phyloP scores from a whole-genome alignment of 1,140 invertebrate species.

The Bombyx mori region ASM3026992v2 NC_085131.1:8511501-8512000 shows the following conservation, averaged over 20 bases:
- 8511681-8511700: constrained; percentile 76
- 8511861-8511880: not conserved
- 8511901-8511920: constrained; percentile 38
- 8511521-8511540: too few relatives aligned
- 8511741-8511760: constrained; percentile 63
- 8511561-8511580: too few relatives aligned
- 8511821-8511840: not conserved
- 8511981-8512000: constrained; percentile 48
- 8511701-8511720: constrained; percentile 72
- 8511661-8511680: constrained; percentile 77
- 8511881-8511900: constrained; percentile 19
- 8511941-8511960: constrained; percentile 49
- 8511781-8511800: constrained; percentile 50
- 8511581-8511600: too few relatives aligned
- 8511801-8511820: constrained; percentile 30
- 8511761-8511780: constrained; percentile 54
- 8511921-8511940: constrained; percentile 45
- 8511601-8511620: constrained; percentile 27
- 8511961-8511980: constrained; percentile 58
- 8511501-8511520: too few relatives aligned
- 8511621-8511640: constrained; percentile 65
- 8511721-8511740: constrained; percentile 82
- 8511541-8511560: too few relatives aligned
- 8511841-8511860: not conserved
- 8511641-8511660: constrained; percentile 66